phyloP scores from a whole-genome alignment of 2,113 vertebrate species.

The Siphamia tubifer region DNA sequence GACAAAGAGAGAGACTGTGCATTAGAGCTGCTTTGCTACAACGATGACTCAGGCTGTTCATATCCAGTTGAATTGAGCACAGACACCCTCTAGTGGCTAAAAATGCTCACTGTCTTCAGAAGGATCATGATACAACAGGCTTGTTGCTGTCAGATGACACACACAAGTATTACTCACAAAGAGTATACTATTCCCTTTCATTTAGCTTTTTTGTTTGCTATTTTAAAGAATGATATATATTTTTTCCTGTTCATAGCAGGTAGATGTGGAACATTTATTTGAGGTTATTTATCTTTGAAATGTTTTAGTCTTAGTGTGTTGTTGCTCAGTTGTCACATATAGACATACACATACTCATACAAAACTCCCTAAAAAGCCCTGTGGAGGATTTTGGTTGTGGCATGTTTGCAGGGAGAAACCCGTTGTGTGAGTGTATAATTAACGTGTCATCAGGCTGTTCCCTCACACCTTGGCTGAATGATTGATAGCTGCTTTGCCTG shows the following conservation, averaged over 20 bases:
- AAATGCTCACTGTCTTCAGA: not conserved
- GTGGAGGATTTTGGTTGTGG: constrained; percentile 65
- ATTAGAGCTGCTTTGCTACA: not conserved
- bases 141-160: not conserved
- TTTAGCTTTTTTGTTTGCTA: constrained; percentile 5
- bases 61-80: constrained; percentile 43
- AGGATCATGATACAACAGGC: not conserved
- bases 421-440: constrained; percentile 72
- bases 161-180: not conserved
- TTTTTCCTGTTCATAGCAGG: not conserved
- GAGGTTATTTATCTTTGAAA: not conserved
- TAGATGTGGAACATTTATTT: not conserved
- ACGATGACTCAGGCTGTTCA: constrained; percentile 50
- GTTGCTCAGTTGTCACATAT: not conserved
- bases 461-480: constrained; percentile 58
- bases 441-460: constrained; percentile 67
- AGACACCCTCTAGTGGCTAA: constrained; percentile 71
- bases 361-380: constrained; percentile 40
- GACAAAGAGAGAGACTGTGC: not conserved
- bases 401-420: constrained; percentile 78
- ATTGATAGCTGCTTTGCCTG: constrained; percentile 72
- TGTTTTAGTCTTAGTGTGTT: not conserved
- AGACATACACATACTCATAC: not conserved
- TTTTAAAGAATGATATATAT: not conserved
- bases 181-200: not conserved